Conservation (phyloP, 1,140 invertebrate genomes). For the Sitophilus oryzae region DNA sequence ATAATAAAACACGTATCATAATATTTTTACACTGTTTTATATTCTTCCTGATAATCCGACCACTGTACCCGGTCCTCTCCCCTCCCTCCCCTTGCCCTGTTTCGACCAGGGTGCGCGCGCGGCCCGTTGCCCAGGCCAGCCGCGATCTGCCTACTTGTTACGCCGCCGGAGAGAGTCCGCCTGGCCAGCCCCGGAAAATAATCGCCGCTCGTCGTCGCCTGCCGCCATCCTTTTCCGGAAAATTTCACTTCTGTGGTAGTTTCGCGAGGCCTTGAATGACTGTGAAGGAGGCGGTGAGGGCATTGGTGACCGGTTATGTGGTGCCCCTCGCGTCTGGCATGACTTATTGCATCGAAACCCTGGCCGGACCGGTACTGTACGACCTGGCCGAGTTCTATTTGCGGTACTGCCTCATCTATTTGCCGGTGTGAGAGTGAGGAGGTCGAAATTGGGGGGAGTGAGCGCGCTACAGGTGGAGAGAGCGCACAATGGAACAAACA, state of each 20-base stretch:
- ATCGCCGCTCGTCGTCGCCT: conserved; percentile 9
- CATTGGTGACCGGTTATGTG: not conserved
- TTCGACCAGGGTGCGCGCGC: conserved; percentile 34
- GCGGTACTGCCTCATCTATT: conserved; percentile 2
- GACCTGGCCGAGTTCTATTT: not conserved
- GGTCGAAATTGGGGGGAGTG: not conserved
- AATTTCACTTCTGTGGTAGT: conserved; percentile 3
- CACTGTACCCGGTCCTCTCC: too few relatives aligned
- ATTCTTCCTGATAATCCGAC: too few relatives aligned
- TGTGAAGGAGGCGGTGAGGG: not conserved
- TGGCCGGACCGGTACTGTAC: conserved; percentile 1
- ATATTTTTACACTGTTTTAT: too few relatives aligned
- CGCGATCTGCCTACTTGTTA: conserved; percentile 43
- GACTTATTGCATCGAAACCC: conserved; percentile 1
- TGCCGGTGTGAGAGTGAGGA: too few relatives aligned
- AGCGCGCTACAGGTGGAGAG: not conserved
- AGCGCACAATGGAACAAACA: not conserved
- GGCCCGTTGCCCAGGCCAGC: conserved; percentile 29
- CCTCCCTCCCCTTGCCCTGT: not conserved
- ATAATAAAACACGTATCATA: too few relatives aligned
- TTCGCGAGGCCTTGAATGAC: conserved; percentile 6
- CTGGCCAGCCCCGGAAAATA: conserved; percentile 36
- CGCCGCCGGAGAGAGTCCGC: conserved; percentile 39
- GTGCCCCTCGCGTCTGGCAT: not conserved
- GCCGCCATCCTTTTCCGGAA: conserved; percentile 25